Percentiles rank a stretch among this genome's conserved stretches.
Evolutionary conservation across 2,113 vertebrate species (phyloP).

Genomic region (Apteryx owenii): DNA sequence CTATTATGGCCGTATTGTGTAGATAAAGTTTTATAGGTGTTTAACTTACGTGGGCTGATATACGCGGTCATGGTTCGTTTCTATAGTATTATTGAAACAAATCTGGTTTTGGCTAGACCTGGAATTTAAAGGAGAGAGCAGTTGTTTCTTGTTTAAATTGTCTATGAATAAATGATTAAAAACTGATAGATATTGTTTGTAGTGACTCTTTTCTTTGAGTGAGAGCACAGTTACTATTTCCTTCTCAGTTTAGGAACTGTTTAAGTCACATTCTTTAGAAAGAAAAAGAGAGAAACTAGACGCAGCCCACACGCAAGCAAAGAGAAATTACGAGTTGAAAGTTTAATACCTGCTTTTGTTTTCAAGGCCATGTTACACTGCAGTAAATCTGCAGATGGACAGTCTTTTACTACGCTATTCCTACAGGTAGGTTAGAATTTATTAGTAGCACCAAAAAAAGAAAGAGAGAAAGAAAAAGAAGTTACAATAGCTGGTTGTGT

Average conservation of each 20-base stretch:
- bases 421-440: background rate
- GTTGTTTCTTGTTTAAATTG: conserved; percentile 33
- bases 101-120: conserved; percentile 12
- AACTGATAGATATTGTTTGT: background rate
- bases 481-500: background rate
- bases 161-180: conserved; percentile 33
- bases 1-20: background rate
- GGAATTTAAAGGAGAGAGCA: background rate
- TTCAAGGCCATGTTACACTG: background rate
- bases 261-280: conserved; percentile 35
- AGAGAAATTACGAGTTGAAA: background rate
- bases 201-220: conserved; percentile 3
- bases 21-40: background rate
- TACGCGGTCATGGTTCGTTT: background rate
- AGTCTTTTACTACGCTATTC: background rate
- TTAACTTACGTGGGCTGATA: background rate
- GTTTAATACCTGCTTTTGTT: conserved; percentile 1
- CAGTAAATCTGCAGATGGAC: background rate
- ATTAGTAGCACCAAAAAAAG: background rate
- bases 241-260: conserved; percentile 33
- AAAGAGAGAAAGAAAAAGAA: background rate
- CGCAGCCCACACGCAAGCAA: background rate
- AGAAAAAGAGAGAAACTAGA: background rate
- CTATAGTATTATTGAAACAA: background rate
- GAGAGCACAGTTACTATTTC: conserved; percentile 8